Evolutionary conservation across 2,888 invertebrate species (phyloP), one percentile per base, ranked within the genome.

Genomic region (Leptopilina drosophilae): DNA sequence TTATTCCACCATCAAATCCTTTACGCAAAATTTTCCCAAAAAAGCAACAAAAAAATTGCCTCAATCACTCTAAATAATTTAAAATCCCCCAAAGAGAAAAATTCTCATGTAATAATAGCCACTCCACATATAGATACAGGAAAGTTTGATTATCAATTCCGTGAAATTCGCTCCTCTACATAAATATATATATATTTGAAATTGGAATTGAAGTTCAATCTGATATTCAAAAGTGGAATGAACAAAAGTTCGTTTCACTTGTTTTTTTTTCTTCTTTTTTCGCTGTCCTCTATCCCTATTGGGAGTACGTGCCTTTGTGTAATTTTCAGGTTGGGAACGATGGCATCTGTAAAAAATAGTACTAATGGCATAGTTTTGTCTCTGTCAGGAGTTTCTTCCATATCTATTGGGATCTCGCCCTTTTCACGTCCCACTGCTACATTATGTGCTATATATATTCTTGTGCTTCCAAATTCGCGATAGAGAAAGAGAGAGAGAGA

Each of bases 321-420:
- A 56, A 73, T 73, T 73, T 73, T 73, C 73, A 56, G 42, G 56
- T 59, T 59, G 40, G 40, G 56, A 59, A 59, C 15, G 73, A 26
- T 73, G 73, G 66, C 76, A 53, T 56, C 75, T 53, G 78, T 82
- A 83, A 85, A 85, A 85, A 85, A 84, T 83, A 81, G 80, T 62
- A 76, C 80, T 83, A 85, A 85, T 83, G 84, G 84, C 77, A 76
- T 81, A 82, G 84, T 84, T 85, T 85, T 83, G 85, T 85, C 84
- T 81, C 64, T 79, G 84, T 84, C 84, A 77, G 33, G 75, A 67
- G 64, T 53, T 42, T 77, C 77, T 67, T 42, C 66, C 56, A 15
- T 56, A 33, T 73, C 73, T 73, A 56, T 56, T 56, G 56, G 73
- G 73, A 73, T 73, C 53, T 33, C 7, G 53, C 33, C 73, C 53